phyloP scores from a whole-genome alignment of 2,888 invertebrate genomes.

The Drosophila greeni region DNA sequence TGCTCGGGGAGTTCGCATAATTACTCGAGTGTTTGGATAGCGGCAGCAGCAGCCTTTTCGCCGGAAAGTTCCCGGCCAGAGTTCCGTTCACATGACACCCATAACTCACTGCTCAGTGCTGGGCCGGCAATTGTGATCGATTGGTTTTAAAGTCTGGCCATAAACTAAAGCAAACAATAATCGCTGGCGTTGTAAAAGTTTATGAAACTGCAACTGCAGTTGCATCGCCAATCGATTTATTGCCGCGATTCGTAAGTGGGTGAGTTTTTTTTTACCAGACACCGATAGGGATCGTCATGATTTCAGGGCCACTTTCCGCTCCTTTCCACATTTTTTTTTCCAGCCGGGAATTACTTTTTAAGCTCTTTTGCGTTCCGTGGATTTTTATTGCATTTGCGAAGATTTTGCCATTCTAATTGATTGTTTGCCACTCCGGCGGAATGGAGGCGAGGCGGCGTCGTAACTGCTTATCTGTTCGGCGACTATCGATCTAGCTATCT shows the following conservation, averaged over 20 bases:
- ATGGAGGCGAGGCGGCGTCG: constrained; percentile 19
- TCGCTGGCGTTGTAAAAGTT: constrained; percentile 66
- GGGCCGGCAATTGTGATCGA: constrained; percentile 57
- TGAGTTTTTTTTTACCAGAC: constrained; percentile 27
- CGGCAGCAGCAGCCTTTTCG: constrained; percentile 17
- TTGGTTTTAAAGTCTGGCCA: constrained; percentile 66
- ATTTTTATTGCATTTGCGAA: constrained; percentile 72
- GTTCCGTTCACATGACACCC: constrained; percentile 35
- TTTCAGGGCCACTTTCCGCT: constrained; percentile 35
- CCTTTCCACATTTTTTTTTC: constrained; percentile 39
- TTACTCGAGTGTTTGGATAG: constrained; percentile 55
- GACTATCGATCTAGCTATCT: constrained; percentile 69
- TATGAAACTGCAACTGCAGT: constrained; percentile 38
- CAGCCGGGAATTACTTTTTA: constrained; percentile 66
- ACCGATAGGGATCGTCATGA: constrained; percentile 30
- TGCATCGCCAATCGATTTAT: constrained; percentile 60
- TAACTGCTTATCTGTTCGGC: constrained; percentile 40
- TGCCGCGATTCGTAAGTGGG: constrained; percentile 39
- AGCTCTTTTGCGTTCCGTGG: constrained; percentile 65
- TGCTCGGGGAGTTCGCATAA: constrained; percentile 52
- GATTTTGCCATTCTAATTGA: constrained; percentile 71
- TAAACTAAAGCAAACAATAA: constrained; percentile 67
- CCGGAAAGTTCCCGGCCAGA: constrained; percentile 1
- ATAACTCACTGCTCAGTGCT: constrained; percentile 12
- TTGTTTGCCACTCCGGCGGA: constrained; percentile 59